These are phyloP conservation scores for Nasonia giraulti DNA, from an alignment of 1,140 invertebrate species.

Conservation along the genomic window DNA sequence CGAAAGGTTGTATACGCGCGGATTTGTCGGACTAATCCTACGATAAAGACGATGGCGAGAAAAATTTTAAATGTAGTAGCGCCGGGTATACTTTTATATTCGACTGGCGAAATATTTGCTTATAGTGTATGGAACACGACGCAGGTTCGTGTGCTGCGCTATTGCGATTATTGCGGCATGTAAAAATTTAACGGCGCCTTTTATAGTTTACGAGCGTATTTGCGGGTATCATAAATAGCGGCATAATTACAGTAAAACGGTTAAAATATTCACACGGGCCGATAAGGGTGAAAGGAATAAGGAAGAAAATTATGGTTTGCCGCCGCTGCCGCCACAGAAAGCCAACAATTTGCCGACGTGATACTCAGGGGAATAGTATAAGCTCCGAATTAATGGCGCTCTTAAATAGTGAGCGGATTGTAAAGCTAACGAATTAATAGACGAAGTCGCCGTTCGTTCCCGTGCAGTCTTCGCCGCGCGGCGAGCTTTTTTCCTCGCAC, in stretches of 20 bases:
- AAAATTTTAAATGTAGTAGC: conserved; percentile 20
- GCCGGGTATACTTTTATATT: conserved; percentile 11
- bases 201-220: conserved; percentile 50
- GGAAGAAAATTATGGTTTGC: conserved; percentile 45
- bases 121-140: neutral
- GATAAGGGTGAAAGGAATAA: conserved; percentile 49
- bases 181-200: conserved; percentile 37
- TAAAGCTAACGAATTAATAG: conserved; percentile 53
- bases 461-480: neutral
- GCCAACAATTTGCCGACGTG: conserved; percentile 51
- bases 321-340: conserved; percentile 32
- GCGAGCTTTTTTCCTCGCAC: neutral
- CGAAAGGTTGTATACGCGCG: neutral
- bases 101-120: conserved; percentile 39
- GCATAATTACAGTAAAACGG: conserved; percentile 50
- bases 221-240: conserved; percentile 50
- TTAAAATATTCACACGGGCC: conserved; percentile 48
- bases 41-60: conserved; percentile 22
- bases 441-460: conserved; percentile 39
- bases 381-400: conserved; percentile 49
- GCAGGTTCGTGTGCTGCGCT: neutral
- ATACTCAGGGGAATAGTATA: conserved; percentile 44
- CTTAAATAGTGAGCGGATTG: conserved; percentile 45
- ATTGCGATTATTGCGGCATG: conserved; percentile 28
- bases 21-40: conserved; percentile 25